These are phyloP conservation scores for Scaptomyza graminum DNA, from an alignment of 1,140 invertebrate species.

Conservation along the genomic window DNA sequence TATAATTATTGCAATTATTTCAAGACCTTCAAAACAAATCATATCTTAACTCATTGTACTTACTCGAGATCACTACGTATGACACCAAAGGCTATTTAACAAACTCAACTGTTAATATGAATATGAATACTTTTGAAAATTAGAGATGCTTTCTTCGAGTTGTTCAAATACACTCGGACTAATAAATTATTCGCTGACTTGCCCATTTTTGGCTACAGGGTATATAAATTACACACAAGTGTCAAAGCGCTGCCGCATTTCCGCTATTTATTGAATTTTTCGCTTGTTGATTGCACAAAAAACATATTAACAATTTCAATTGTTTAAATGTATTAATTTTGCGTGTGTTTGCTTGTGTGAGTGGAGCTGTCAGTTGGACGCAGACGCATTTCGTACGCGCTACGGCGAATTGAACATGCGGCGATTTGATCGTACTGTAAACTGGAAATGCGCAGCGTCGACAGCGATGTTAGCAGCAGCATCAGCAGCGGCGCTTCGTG, in stretches of 20 bases:
- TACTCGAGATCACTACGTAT: neutral
- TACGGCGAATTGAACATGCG: slow-evolving; percentile 43
- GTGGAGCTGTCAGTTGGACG: slow-evolving; percentile 20
- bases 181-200: slow-evolving; percentile 17
- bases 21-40: neutral
- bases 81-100: neutral
- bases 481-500: slow-evolving; percentile 9
- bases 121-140: neutral
- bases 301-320: slow-evolving; percentile 35
- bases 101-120: neutral
- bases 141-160: neutral
- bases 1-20: neutral
- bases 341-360: neutral
- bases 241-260: slow-evolving; percentile 20
- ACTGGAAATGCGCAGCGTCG: slow-evolving; percentile 34
- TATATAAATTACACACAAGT: slow-evolving; percentile 28
- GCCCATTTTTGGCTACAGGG: slow-evolving; percentile 15
- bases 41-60: neutral
- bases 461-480: neutral
- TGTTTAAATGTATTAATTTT: slow-evolving; percentile 24
- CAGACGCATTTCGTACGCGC: slow-evolving; percentile 28
- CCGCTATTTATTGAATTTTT: slow-evolving; percentile 36
- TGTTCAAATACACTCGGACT: slow-evolving; percentile 6
- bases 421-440: slow-evolving; percentile 35
- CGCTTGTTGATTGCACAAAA: slow-evolving; percentile 11